Conservation (phyloP, 92 coral and sea anemone genomes). For the Diadumene lineata region DNA sequence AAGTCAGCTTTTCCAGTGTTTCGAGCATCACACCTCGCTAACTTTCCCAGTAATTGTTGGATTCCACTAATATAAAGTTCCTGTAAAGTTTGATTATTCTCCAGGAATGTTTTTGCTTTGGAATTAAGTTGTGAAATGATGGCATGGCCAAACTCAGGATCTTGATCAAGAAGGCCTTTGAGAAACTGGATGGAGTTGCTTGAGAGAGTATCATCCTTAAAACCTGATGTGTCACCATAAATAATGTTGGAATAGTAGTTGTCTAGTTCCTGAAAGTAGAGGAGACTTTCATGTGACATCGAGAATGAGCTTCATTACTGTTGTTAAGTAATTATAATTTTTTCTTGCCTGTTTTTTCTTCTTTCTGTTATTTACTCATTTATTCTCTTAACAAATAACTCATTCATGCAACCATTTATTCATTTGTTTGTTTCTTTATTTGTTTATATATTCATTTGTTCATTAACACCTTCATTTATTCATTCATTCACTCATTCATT, state of each 20-base stretch:
- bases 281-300: no score
- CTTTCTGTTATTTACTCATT: no score
- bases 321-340: no score
- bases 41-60: constrained; percentile 41
- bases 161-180: constrained; percentile 58
- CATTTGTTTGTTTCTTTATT: no score
- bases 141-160: constrained; percentile 80
- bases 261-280: constrained; percentile 98
- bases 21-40: constrained; percentile 29
- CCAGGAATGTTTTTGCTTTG: constrained; percentile 53
- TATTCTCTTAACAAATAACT: no score
- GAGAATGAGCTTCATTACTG: no score
- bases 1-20: background rate
- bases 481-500: no score
- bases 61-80: constrained; percentile 62
- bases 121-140: constrained; percentile 69
- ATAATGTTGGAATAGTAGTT: constrained; percentile 82
- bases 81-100: constrained; percentile 76
- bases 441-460: no score
- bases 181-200: constrained; percentile 57
- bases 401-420: no score
- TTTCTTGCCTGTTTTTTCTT: no score
- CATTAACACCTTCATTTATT: no score
- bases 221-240: constrained; percentile 58
- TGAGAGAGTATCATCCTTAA: constrained; percentile 64